Evolutionary conservation across 2,888 invertebrate genomes (phyloP), one percentile per base, ranked within the genome.

Genomic region (Limnephilus lunatus): DNA sequence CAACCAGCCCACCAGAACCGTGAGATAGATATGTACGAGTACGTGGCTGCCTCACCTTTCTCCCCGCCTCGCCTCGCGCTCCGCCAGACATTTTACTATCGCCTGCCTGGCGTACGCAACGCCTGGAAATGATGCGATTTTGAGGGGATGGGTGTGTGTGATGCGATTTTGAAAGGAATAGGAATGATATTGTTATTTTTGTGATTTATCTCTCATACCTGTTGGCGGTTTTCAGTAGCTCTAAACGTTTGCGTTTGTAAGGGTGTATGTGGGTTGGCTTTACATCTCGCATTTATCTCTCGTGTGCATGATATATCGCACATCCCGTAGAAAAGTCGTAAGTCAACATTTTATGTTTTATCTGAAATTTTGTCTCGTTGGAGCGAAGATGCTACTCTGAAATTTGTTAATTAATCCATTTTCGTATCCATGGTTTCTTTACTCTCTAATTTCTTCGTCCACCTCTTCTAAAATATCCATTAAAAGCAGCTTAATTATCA

Each of bases 11-110:
- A 9, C 39, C 35, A 19, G 15, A 68, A 68, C 53, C 87, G 30
- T 87, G 53, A 87, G 87, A 53, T 87, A 87, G 48, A 53, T 86
- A 86, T 35, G 35, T 35, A 35, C 39, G 44, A 4, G 35, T 35
- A 35, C 39, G 44, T 30, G 87, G 53, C 31, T 14, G 31, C 82
- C 14, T 68, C 68, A n/a, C 68, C 68, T 68, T n/a, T 2, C n/a
- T 9, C 68, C 53, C 7, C 5, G 19, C 68, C 2, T 25, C 68
- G 9, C 3, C 48, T 48, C 25, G 68, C n/a, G 2, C n/a, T n/a
- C 68, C 68, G 9, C 68, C 68, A 68, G 68, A 68, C 68, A 68
- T n/a, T 68, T 68, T 68, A 25, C 68, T 68, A 25, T 68, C 68
- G n/a, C 68, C 68, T 25, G 68, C 68, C n/a, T 25, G 9, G 68